These are phyloP conservation scores for Dione vanillae DNA, from an alignment of 2,888 invertebrate genomes.

Conservation along the genomic window DNA sequence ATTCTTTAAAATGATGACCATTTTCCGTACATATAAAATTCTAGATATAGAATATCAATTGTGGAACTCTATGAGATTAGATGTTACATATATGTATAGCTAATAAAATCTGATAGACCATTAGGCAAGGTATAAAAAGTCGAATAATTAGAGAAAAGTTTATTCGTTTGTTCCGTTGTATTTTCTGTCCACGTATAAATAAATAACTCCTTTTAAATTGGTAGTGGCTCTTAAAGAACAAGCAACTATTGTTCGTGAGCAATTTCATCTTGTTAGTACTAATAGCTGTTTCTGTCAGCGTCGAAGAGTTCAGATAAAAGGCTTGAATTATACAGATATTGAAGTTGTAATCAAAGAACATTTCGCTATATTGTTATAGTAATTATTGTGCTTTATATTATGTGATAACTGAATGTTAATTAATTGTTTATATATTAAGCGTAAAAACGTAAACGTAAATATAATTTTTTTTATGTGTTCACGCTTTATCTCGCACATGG, in stretches of 20 bases:
- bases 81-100: too few relatives aligned
- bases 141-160: background rate
- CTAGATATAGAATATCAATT: too few relatives aligned
- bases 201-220: background rate
- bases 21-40: too few relatives aligned
- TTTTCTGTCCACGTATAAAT: background rate
- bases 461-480: too few relatives aligned
- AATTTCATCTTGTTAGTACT: constrained; percentile 20
- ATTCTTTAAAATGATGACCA: too few relatives aligned
- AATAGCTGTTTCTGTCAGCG: background rate
- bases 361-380: background rate
- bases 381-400: background rate
- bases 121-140: background rate
- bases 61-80: too few relatives aligned
- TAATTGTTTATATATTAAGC: too few relatives aligned
- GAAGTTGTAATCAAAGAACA: background rate
- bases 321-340: background rate
- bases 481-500: too few relatives aligned
- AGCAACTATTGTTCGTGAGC: constrained; percentile 7
- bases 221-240: constrained; percentile 1
- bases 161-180: background rate
- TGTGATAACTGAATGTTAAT: background rate
- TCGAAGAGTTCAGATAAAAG: constrained; percentile 11
- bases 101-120: too few relatives aligned
- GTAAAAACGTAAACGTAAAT: too few relatives aligned